phyloP scores from a whole-genome alignment of 2,888 invertebrate genomes.

The Bombylius discolor region DNA sequence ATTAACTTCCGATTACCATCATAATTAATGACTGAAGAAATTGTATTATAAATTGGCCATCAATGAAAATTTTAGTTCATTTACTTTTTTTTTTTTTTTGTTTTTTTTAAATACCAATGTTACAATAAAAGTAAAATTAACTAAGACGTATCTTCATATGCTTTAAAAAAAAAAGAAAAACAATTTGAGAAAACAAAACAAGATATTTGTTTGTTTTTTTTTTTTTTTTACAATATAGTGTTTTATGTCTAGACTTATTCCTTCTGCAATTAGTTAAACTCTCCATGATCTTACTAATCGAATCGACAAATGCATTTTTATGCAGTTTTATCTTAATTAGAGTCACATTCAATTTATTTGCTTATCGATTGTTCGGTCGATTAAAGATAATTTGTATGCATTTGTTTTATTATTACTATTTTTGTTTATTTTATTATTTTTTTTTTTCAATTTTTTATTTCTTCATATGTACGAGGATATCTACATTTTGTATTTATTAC shows the following conservation, averaged over 20 bases:
- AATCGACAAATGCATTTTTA: slow-evolving; percentile 9
- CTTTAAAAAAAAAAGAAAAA: no score
- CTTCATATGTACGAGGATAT: no score
- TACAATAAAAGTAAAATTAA: no score
- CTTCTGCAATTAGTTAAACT: slow-evolving; percentile 9
- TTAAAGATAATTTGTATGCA: slow-evolving; percentile 4
- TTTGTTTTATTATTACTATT: no score
- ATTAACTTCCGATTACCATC: slow-evolving; percentile 6
- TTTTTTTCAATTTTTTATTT: no score
- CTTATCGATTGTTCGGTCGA: slow-evolving; percentile 6
- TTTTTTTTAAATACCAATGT: no score
- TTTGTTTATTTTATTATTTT: no score
- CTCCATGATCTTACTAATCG: slow-evolving; percentile 11
- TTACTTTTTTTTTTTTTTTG: background rate
- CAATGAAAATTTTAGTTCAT: background rate
- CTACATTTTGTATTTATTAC: no score
- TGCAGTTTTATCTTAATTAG: slow-evolving; percentile 13
- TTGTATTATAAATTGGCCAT: slow-evolving; percentile 7
- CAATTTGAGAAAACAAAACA: no score
- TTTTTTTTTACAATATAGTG: background rate
- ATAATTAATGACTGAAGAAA: slow-evolving; percentile 6
- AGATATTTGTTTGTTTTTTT: no score
- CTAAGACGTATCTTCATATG: no score
- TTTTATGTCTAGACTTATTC: background rate
- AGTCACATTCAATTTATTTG: slow-evolving; percentile 12